Conservation (phyloP, 37 sponge, comb jelly and placozoan genomes). For the Eunapius fragilis region DNA sequence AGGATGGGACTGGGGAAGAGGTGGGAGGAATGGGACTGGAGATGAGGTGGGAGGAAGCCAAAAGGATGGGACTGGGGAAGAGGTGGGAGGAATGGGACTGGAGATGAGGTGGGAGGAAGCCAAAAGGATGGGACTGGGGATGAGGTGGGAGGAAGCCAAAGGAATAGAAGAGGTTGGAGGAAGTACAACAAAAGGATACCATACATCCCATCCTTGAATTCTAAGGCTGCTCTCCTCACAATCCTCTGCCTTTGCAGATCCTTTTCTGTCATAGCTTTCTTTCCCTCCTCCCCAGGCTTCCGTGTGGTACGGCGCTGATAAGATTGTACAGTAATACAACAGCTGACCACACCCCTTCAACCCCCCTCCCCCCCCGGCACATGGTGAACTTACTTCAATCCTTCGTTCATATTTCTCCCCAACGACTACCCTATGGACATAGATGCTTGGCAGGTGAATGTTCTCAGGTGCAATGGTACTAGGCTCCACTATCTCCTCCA, state of each 20-base stretch:
- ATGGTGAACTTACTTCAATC: conserved; percentile 75
- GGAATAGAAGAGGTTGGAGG: background rate
- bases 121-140: background rate
- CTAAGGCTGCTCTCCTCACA: conserved; percentile 87
- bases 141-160: too few relatives aligned
- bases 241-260: conserved; percentile 73
- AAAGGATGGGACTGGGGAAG: too few relatives aligned
- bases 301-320: conserved; percentile 5
- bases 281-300: background rate
- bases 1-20: too few relatives aligned
- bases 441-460: conserved; percentile 87
- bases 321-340: background rate
- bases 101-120: background rate
- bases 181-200: conserved; percentile 50
- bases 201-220: conserved; percentile 96
- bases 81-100: background rate
- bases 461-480: conserved; percentile 84
- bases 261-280: background rate
- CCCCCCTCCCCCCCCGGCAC: background rate
- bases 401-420: conserved; percentile 82
- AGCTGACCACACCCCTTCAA: background rate
- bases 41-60: background rate
- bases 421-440: conserved; percentile 79
- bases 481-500: conserved; percentile 93
- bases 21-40: background rate